These are phyloP conservation scores for Camponotus fellah DNA, from an alignment of 2,888 invertebrate species.

Conservation along the genomic window DNA sequence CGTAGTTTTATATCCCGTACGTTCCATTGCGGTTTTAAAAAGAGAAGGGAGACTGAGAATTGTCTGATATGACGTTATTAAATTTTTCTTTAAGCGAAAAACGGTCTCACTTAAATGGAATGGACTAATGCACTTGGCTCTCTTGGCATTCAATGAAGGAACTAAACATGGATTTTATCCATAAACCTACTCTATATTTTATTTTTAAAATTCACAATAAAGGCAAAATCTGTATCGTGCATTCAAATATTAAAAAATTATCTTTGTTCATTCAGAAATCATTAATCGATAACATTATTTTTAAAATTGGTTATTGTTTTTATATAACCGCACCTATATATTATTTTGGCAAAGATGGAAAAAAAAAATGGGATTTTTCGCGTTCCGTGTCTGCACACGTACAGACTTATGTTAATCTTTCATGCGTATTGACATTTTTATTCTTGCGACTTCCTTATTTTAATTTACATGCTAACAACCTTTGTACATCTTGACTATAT, in stretches of 20 bases:
- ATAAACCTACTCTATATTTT: constrained; percentile 21
- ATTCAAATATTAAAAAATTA: background rate
- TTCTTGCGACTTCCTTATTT: too few species aligned
- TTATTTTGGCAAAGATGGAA: too few species aligned
- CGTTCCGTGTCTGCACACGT: too few species aligned
- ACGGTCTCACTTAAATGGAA: constrained; percentile 47
- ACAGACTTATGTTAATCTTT: too few species aligned
- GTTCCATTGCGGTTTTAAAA: constrained; percentile 45
- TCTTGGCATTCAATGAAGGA: constrained; percentile 42
- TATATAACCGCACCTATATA: too few species aligned
- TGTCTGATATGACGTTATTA: constrained; percentile 58
- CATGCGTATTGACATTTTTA: too few species aligned
- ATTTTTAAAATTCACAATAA: background rate
- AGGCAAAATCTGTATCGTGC: background rate
- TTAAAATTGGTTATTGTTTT: background rate
- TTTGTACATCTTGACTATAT: too few species aligned
- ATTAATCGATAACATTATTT: background rate
- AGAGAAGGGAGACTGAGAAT: constrained; percentile 23
- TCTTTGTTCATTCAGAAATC: background rate
- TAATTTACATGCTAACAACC: too few species aligned
- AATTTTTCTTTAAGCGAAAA: constrained; percentile 55
- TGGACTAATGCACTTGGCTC: constrained; percentile 52
- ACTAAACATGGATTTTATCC: constrained; percentile 19
- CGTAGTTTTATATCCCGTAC: constrained; percentile 49
- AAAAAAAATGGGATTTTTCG: too few species aligned